Percentiles rank a stretch among this genome's conserved stretches.
These are phyloP conservation scores for Sylvilagus bachmani DNA, from an alignment of 2,113 vertebrate genomes.

Conservation along the genomic window DNA sequence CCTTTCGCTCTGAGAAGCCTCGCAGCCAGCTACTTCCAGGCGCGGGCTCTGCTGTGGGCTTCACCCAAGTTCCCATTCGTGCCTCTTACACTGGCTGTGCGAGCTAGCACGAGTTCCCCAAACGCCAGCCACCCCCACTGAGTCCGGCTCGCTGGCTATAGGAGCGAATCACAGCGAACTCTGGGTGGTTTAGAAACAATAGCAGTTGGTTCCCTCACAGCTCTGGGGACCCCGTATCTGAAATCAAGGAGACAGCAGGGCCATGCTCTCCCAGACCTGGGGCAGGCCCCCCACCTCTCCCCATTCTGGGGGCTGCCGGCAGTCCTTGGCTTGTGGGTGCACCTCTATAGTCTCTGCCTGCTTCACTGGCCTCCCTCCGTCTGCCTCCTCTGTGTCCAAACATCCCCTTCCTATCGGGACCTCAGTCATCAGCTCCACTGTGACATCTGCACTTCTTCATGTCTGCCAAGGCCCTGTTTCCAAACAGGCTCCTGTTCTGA, in stretches of 20 bases:
- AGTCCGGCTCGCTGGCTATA: not conserved
- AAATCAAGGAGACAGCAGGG: not conserved
- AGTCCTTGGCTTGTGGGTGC: accelerated
- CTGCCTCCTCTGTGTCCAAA: accelerated
- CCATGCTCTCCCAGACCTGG: accelerated
- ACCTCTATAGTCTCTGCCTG: accelerated
- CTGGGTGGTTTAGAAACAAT: no score
- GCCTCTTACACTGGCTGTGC: accelerated
- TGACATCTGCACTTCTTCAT: not conserved
- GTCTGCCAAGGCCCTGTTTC: not conserved
- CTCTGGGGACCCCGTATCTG: not conserved
- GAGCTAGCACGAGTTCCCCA: accelerated
- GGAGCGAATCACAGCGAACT: no score
- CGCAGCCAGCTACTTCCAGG: accelerated
- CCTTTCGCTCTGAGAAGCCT: not conserved
- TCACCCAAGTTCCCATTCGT: accelerated
- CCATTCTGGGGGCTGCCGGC: accelerated
- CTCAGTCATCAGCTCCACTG: accelerated
- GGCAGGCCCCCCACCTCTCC: accelerated
- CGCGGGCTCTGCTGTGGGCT: accelerated
- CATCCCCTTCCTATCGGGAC: not conserved
- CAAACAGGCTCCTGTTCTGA: not conserved
- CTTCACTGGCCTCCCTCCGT: accelerated
- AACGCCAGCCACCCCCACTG: not conserved
- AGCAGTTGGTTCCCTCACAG: no score